These are phyloP conservation scores for Zygogramma bicolorata DNA, from an alignment of 2,888 invertebrate species.

Conservation along the genomic window DNA sequence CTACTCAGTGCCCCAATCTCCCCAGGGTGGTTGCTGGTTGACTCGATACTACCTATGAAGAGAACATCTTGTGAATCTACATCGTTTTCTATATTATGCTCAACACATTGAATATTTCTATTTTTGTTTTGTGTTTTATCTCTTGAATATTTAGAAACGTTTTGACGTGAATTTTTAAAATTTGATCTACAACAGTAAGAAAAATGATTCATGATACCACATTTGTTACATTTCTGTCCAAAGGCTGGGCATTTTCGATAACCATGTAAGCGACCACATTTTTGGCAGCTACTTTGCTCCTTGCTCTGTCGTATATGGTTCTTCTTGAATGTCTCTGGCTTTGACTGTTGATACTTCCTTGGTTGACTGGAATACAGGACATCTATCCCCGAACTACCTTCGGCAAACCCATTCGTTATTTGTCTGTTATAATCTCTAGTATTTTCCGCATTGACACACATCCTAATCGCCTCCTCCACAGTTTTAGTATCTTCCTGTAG, in stretches of 20 bases:
- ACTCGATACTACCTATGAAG: slow-evolving; percentile 27
- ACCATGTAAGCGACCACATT: slow-evolving; percentile 22
- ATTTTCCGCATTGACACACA: slow-evolving; percentile 36
- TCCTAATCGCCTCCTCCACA: slow-evolving; percentile 35
- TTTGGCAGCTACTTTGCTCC: slow-evolving; percentile 22
- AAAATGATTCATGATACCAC: slow-evolving; percentile 33
- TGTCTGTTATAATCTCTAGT: slow-evolving; percentile 24
- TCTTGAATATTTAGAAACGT: background rate
- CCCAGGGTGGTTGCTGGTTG: background rate
- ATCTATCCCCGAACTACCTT: background rate
- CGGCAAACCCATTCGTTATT: background rate
- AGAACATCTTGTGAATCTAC: slow-evolving; percentile 17
- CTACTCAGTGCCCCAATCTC: slow-evolving; percentile 11
- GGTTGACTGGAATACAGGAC: background rate
- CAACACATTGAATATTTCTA: slow-evolving; percentile 1
- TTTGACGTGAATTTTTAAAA: background rate
- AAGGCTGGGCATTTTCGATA: slow-evolving; percentile 26
- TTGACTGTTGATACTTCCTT: slow-evolving; percentile 6
- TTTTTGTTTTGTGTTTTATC: background rate
- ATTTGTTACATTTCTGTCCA: slow-evolving; percentile 23
- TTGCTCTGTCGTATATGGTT: background rate
- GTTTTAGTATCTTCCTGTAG: slow-evolving; percentile 35
- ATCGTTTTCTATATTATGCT: too few relatives aligned
- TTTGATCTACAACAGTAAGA: background rate
- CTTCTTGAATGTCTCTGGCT: slow-evolving; percentile 1